A percentile compares a stretch with the other conserved stretches of the same genome.
Conservation (phyloP, 2,113 vertebrate species). For the Leucopsar rothschildi region DNA sequence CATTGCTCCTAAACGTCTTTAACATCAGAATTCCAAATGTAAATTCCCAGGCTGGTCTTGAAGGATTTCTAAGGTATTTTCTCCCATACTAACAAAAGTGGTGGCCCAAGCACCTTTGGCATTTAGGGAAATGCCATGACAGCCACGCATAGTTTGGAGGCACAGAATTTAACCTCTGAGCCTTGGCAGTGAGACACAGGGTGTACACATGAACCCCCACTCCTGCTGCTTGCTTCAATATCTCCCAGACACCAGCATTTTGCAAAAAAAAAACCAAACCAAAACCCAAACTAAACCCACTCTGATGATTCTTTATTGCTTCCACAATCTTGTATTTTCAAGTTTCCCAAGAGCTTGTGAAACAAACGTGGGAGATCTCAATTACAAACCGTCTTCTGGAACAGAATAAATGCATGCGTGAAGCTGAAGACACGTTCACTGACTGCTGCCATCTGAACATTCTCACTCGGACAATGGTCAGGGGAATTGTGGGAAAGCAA, state of each 20-base stretch:
- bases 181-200: not conserved
- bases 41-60: not conserved
- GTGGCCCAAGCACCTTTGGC: not conserved
- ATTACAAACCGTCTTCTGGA: not conserved
- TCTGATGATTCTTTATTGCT: constrained; percentile 23
- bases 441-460: not conserved
- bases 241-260: not conserved
- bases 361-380: not conserved
- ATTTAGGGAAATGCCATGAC: not conserved
- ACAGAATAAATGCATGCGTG: not conserved
- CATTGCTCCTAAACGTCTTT: not conserved
- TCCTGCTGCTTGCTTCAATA: not conserved
- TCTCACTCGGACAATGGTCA: accelerated
- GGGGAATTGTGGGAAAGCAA: not conserved
- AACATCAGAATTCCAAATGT: not conserved
- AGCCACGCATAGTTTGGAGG: not conserved
- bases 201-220: not conserved
- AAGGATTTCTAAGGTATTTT: not conserved
- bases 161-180: not conserved
- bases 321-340: not conserved
- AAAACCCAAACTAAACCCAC: not conserved
- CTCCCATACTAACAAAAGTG: not conserved
- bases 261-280: not conserved
- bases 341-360: not conserved
- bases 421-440: not conserved